A percentile compares a stretch with the other conserved stretches of the same genome.
These are phyloP conservation scores for Stegostoma tigrinum DNA, from an alignment of 2,113 vertebrate genomes.

Conservation along the genomic window DNA sequence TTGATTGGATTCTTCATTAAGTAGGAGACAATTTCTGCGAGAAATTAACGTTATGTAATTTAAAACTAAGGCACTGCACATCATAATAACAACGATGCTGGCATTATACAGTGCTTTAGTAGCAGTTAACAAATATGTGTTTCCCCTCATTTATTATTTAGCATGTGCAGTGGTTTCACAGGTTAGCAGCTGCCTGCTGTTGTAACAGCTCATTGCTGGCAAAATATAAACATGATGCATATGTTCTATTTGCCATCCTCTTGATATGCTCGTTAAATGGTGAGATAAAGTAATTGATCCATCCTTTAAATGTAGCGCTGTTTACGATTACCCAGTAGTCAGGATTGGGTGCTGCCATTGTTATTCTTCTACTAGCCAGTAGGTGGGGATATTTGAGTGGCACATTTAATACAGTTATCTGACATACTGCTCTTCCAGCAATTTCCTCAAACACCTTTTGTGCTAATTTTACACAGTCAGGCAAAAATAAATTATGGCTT, in stretches of 20 bases:
- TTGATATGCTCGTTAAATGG: background rate
- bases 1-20: background rate
- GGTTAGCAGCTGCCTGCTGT: background rate
- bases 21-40: background rate
- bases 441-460: background rate
- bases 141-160: background rate
- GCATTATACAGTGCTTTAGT: background rate
- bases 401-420: background rate
- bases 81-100: background rate
- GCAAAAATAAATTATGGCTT: background rate
- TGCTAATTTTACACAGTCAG: background rate
- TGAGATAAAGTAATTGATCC: background rate
- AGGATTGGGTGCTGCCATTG: background rate
- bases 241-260: background rate
- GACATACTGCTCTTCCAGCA: background rate
- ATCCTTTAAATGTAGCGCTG: background rate
- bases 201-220: too few relatives aligned
- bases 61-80: background rate
- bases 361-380: background rate
- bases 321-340: background rate
- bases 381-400: constrained; percentile 18
- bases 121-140: background rate
- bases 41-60: background rate
- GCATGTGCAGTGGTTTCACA: background rate
- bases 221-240: background rate